A percentile compares a stretch with the other conserved stretches of the same genome.
These are phyloP conservation scores for Gnathonemus echidnorhynchus DNA, from an alignment of 2,113 vertebrate genomes.

Conservation along the genomic window DNA sequence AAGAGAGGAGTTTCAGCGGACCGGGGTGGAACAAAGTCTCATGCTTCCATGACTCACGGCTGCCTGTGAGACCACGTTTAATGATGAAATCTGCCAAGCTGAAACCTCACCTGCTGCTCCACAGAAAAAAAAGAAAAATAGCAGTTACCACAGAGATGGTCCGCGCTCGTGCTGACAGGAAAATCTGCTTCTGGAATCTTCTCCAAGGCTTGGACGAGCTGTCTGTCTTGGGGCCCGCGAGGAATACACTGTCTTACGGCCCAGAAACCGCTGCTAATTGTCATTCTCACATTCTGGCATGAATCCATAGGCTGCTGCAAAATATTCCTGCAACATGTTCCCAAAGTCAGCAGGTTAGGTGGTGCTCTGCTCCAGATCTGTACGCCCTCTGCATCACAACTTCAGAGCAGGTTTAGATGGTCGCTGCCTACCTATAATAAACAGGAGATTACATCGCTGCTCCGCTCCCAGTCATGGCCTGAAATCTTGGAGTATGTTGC, in stretches of 20 bases:
- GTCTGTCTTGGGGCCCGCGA: not conserved
- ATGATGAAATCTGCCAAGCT: conserved; percentile 12
- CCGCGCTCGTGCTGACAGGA: not conserved
- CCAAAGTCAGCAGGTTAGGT: not conserved
- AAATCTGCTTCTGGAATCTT: not conserved
- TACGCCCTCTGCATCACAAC: not conserved
- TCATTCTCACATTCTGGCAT: not conserved
- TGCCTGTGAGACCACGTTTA: not conserved
- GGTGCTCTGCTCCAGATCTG: not conserved
- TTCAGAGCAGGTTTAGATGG: not conserved
- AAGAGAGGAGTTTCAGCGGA: not conserved
- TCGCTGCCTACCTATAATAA: not conserved
- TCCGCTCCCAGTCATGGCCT: not conserved
- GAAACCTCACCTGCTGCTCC: conserved; percentile 5
- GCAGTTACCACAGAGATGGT: conserved; percentile 4
- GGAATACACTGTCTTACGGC: not conserved
- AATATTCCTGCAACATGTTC: not conserved
- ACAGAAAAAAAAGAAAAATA: not conserved
- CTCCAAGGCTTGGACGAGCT: not conserved
- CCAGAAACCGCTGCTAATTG: not conserved
- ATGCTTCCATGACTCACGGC: not conserved
- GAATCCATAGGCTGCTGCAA: not conserved
- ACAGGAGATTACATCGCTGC: not conserved
- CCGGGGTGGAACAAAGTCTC: not conserved
- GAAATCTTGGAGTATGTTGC: conserved; percentile 1